Conservation (phyloP, 1,140 invertebrate genomes). For the Neotoxoptera formosana region DNA sequence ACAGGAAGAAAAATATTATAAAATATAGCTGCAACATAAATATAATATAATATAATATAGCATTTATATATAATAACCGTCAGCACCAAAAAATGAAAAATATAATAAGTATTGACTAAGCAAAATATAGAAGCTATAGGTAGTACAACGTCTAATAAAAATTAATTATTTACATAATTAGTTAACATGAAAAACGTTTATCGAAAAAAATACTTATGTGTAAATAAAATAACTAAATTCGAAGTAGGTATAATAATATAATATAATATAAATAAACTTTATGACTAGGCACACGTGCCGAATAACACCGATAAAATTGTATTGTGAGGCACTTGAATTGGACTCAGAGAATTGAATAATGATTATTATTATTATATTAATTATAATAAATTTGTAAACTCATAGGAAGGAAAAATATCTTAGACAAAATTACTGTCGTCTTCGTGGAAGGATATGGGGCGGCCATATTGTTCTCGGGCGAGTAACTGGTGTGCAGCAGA, state of each 20-base stretch:
- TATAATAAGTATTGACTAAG: background rate
- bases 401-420: constrained; percentile 11
- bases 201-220: background rate
- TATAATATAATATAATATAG: constrained; percentile 1
- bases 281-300: background rate
- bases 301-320: constrained; percentile 14
- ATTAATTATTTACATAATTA: constrained; percentile 42
- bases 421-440: constrained; percentile 45
- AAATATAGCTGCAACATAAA: background rate
- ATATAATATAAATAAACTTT: background rate
- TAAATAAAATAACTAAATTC: constrained; percentile 13
- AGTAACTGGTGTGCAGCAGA: constrained; percentile 78
- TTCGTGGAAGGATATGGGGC: constrained; percentile 48
- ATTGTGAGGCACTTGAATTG: constrained; percentile 53
- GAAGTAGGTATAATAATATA: background rate
- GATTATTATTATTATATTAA: constrained; percentile 15
- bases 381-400: background rate
- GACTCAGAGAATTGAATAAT: constrained; percentile 16
- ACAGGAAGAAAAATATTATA: background rate
- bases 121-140: background rate
- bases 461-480: constrained; percentile 65
- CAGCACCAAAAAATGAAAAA: background rate
- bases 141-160: constrained; percentile 31
- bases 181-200: constrained; percentile 39
- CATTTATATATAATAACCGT: background rate